Conservation (phyloP, 2,888 invertebrate species). For the Pterostichus niger region DNA sequence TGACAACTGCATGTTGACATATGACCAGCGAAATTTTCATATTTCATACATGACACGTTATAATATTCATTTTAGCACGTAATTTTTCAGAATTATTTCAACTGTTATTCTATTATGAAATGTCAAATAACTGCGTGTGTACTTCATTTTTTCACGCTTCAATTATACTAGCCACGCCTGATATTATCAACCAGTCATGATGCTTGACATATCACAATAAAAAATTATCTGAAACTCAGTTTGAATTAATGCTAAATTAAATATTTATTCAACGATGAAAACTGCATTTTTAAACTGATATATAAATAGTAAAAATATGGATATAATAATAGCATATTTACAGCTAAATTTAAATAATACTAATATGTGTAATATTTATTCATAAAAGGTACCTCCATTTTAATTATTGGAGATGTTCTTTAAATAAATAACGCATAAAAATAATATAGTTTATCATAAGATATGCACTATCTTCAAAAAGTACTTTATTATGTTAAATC, state of each 20-base stretch:
- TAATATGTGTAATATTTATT: too few relatives aligned
- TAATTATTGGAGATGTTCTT: too few relatives aligned
- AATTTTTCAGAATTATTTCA: constrained; percentile 10
- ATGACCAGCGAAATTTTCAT: constrained; percentile 16
- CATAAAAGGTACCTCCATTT: too few relatives aligned
- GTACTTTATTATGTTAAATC: too few relatives aligned
- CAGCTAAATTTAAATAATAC: too few relatives aligned
- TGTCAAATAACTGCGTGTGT: background rate
- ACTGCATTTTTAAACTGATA: too few relatives aligned
- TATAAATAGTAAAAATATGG: too few relatives aligned
- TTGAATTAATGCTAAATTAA: background rate
- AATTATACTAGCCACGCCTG: background rate
- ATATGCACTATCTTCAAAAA: too few relatives aligned
- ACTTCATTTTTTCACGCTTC: constrained; percentile 1
- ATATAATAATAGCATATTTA: too few relatives aligned
- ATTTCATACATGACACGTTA: constrained; percentile 35
- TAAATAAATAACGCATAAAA: too few relatives aligned
- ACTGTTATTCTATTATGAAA: constrained; percentile 24
- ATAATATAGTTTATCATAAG: too few relatives aligned
- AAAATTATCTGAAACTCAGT: background rate
- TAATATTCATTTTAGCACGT: constrained; percentile 26
- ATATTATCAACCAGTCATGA: constrained; percentile 14
- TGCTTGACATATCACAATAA: background rate
- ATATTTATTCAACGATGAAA: background rate
- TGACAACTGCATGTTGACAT: constrained; percentile 29